phyloP scores from a whole-genome alignment of 1,140 invertebrate genomes.

The Brachionus manjavacas region DNA sequence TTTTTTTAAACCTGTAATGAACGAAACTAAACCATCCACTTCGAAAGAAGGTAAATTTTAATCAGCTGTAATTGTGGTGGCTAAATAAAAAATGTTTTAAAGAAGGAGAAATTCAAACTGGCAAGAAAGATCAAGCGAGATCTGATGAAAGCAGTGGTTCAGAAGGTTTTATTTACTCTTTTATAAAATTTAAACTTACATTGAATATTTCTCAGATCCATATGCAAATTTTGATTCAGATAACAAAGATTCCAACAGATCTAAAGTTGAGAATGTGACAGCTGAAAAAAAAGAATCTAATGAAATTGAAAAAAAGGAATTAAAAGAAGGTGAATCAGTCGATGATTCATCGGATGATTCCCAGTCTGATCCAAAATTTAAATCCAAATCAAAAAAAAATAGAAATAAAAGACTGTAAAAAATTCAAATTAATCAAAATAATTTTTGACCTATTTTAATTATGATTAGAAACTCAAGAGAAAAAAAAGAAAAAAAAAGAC shows the following conservation, averaged over 20 bases:
- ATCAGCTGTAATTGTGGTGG: too few relatives aligned
- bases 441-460: background rate
- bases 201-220: background rate
- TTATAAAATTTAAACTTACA: background rate
- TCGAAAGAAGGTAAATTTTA: too few relatives aligned
- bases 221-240: background rate
- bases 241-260: background rate
- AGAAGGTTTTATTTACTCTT: background rate
- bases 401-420: too few relatives aligned
- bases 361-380: too few relatives aligned
- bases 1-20: too few relatives aligned
- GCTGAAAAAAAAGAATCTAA: background rate
- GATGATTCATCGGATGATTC: too few relatives aligned
- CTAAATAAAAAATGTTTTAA: background rate
- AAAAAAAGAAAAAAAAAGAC: background rate
- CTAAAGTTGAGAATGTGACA: background rate
- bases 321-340: background rate
- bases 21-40: too few relatives aligned
- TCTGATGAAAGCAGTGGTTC: background rate
- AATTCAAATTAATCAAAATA: too few relatives aligned
- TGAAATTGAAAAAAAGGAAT: background rate
- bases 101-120: background rate
- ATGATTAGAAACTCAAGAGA: background rate
- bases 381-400: too few relatives aligned
- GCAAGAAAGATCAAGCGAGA: background rate